Base-by-base conservation (phyloP, 2,888 invertebrate genomes). In the Creontiades dilutus region DNA sequence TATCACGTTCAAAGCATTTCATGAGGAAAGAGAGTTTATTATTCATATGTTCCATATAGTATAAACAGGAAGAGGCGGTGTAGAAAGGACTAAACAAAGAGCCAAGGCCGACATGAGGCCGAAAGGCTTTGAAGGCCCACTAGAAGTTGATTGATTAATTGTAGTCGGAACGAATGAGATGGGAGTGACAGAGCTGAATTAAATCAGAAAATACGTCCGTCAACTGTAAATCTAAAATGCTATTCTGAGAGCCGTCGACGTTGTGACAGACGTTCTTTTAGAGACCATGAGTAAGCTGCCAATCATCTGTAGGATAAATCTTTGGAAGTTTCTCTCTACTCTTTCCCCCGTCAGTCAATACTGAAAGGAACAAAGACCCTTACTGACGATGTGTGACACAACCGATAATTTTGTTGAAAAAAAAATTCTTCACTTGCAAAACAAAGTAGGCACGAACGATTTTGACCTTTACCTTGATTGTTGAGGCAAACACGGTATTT, bases 121-220 rank as follows among this genome's bases (percentile, higher is more conserved):
- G 78, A 47, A 37, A 37, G 46, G 78, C 78, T 78, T 46, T 78
- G 78, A 78, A 78, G 78, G 78, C 46, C 68, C 23, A 68, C 78
- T 78, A 37, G 78, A 78, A 68, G 68, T 78, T 78, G 82, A 82
- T 82, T 82, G 82, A 82, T 82, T 82, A 82, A 82, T 82, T 82
- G 82, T 52, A 52, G 82, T 82, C n/a, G 82, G 82, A 82, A 82
- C 55, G 82, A 82, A 82, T 82, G 82, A 52, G 82, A 82, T 82
- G 82, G 82, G 82, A 82, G 82, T 82, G 82, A 82, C 82, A 82
- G 82, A 82, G 82, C 82, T 55, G 82, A 82, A 52, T 82, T 55
- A 55, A 55, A 82, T 82, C 82, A 52, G 48, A 82, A 82, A 82
- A 55, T 82, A 55, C 82, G 82, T 55, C 82, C 82, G 52, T 82